Evolutionary conservation across 2,113 vertebrate species (phyloP), one percentile per base, ranked within the genome.

Genomic region (zebrafish (Danio rerio)): DNA sequence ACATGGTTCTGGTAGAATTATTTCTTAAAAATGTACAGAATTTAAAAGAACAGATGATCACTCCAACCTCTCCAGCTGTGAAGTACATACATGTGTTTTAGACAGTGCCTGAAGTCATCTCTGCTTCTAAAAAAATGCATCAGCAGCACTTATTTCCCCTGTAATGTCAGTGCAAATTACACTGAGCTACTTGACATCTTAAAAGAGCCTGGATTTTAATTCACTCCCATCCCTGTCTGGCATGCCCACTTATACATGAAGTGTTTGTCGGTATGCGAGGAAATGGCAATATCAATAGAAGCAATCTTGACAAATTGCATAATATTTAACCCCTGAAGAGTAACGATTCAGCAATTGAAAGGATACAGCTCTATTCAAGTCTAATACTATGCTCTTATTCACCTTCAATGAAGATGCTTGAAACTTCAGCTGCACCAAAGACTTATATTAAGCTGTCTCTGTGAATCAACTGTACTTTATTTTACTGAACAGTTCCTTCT

Each of bases 381-480:
- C 65, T n/a, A 20, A 70, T 20, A 69, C 15, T 18, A 31, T 71
- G 20, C 42, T 47, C n/a, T 47, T n/a, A 20, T 76, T 47, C 7
- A 9, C 42, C 12, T 45, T 76, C 55, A 59, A 2, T 59, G n/a
- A 59, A 47, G 73, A 75, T 59, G 43, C 69, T 53, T 40, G 20
- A 16, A 18, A 55, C 56, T 59, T 61, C 73, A 9, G 56, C 56
- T 21, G 7, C 13, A 40, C 4, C 13, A 40, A 3, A 31, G 43
- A 61, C n/a, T 61, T 42, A 47, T 9, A 61, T 53, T 58, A 71
- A 20, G 18, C 49, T 72, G n/a, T 78, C 55, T 78, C 31, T 70
- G 52, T 50, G 45, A 63, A 53, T 83, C 9, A 45, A 16, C 73
- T 12, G 43, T 68, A 61, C 15, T 74, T 82, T 73, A 85, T 81